These are phyloP conservation scores for Blastobasis adustella DNA, from an alignment of 2,888 invertebrate species.

Conservation along the genomic window DNA sequence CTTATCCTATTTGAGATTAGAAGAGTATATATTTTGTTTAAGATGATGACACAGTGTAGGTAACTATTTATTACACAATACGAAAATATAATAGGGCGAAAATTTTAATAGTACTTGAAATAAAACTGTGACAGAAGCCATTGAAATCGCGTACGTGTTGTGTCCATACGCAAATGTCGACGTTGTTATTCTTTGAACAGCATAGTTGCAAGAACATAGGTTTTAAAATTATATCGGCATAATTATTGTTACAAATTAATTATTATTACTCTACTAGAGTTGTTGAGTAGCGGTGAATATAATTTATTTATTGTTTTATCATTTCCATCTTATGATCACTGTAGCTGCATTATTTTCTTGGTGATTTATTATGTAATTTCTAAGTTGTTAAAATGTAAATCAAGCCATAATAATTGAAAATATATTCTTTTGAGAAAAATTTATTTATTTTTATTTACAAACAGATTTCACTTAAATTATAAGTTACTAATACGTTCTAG, in stretches of 20 bases:
- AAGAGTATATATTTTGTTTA: conserved; percentile 36
- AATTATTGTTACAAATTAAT: conserved; percentile 70
- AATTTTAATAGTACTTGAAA: too few species aligned
- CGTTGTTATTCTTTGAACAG: conserved; percentile 51
- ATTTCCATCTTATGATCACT: conserved; percentile 58
- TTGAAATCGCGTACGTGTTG: conserved; percentile 21
- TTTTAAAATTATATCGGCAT: conserved; percentile 61
- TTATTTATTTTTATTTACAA: conserved; percentile 27
- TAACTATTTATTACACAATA: too few species aligned
- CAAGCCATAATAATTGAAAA: conserved; percentile 75
- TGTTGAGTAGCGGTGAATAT: conserved; percentile 70
- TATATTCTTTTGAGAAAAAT: conserved; percentile 70
- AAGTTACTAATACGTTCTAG: conserved; percentile 10
- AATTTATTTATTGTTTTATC: conserved; percentile 66
- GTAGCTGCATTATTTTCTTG: conserved; percentile 68
- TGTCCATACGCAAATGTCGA: conserved; percentile 31
- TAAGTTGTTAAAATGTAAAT: conserved; percentile 75
- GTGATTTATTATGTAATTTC: conserved; percentile 70
- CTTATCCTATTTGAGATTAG: conserved; percentile 35
- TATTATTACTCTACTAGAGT: conserved; percentile 46
- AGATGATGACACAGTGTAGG: conserved; percentile 6
- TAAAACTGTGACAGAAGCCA: too few species aligned
- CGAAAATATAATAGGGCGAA: too few species aligned
- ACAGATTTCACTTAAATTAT: conserved; percentile 4
- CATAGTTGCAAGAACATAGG: conserved; percentile 37